phyloP scores from a whole-genome alignment of 2,797 vertebrate species.

The Tragelaphus oryx region DNA sequence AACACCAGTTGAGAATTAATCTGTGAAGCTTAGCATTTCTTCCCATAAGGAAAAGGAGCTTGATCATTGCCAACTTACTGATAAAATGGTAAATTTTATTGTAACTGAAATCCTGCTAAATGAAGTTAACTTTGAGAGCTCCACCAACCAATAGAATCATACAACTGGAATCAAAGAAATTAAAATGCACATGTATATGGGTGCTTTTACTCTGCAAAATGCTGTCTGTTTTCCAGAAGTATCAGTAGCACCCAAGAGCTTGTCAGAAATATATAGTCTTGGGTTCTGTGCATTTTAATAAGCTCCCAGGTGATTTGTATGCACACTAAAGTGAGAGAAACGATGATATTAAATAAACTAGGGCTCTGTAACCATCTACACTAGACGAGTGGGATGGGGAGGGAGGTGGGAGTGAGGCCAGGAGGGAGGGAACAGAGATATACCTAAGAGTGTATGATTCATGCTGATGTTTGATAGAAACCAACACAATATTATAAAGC shows the following conservation, averaged over 20 bases:
- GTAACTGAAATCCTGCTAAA: not conserved
- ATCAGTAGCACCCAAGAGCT: not conserved
- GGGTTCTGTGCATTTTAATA: not conserved
- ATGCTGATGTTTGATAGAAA: not conserved
- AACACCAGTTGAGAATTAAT: not conserved
- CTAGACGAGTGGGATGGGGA: not conserved
- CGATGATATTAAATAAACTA: not conserved
- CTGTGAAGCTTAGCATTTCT: not conserved
- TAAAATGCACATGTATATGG: not conserved
- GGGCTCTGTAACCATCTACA: not conserved
- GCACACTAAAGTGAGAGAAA: not conserved
- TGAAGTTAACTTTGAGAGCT: slow-evolving; percentile 20
- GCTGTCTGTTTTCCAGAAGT: not conserved
- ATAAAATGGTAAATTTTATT: not conserved
- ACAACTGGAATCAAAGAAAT: not conserved
- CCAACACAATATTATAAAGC: not conserved
- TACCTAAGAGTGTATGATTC: not conserved
- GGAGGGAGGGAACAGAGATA: not conserved
- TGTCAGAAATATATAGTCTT: not conserved
- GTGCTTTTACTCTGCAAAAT: not conserved
- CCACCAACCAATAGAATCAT: not conserved
- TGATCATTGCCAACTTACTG: not conserved
- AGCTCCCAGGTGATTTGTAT: not conserved
- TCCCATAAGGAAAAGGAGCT: not conserved
- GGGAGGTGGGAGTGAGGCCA: not conserved